Evolutionary conservation across 2,113 vertebrate species (phyloP).

Genomic region (Telmatochromis sp.): DNA sequence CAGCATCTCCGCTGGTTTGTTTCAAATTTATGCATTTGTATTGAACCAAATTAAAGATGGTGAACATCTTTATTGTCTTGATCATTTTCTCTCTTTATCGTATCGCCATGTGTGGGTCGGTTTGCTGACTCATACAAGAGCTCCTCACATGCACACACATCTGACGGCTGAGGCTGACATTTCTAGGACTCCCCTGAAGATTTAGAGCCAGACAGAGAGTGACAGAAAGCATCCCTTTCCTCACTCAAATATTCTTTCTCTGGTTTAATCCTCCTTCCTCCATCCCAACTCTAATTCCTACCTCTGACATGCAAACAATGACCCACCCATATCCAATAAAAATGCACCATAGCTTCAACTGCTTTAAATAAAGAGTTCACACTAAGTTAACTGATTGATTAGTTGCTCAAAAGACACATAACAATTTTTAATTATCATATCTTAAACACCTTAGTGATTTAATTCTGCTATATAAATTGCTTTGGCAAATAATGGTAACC

Average conservation of each 20-base stretch:
- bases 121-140: conserved; percentile 20
- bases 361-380: background rate
- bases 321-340: background rate
- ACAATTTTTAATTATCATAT: background rate
- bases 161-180: conserved; percentile 12
- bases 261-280: background rate
- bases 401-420: background rate
- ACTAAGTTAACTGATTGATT: background rate
- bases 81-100: background rate
- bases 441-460: background rate
- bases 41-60: background rate
- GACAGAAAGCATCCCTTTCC: background rate
- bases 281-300: background rate
- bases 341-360: background rate
- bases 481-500: background rate
- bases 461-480: background rate
- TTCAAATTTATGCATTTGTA: background rate
- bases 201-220: background rate
- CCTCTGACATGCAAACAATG: background rate
- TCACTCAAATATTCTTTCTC: background rate
- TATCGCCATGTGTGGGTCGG: background rate
- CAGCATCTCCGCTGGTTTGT: background rate
- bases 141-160: background rate
- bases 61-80: background rate
- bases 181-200: conserved; percentile 10